Evolutionary conservation across 1,140 invertebrate genomes (phyloP).

Genomic region (Drosophila micromelanica): DNA sequence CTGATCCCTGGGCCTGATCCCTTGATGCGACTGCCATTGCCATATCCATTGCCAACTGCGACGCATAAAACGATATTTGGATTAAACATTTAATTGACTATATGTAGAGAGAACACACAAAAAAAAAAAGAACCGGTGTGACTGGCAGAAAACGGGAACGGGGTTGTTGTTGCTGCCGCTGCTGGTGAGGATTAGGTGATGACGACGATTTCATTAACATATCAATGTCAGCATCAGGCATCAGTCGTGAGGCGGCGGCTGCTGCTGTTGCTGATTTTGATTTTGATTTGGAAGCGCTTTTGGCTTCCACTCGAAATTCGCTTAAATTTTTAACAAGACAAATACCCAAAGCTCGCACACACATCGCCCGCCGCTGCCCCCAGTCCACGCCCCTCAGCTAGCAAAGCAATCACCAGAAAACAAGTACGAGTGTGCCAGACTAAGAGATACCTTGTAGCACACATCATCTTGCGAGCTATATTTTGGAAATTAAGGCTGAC

Average conservation of each 20-base stretch:
- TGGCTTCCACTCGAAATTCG: slow-evolving; percentile 74
- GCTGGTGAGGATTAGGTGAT: slow-evolving; percentile 56
- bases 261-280: slow-evolving; percentile 11
- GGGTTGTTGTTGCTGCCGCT: slow-evolving; percentile 40
- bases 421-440: not conserved
- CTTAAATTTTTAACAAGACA: slow-evolving; percentile 82
- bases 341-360: slow-evolving; percentile 75
- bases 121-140: slow-evolving; percentile 60
- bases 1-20: slow-evolving; percentile 59
- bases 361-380: not conserved
- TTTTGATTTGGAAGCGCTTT: slow-evolving; percentile 32
- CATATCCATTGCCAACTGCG: slow-evolving; percentile 16
- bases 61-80: slow-evolving; percentile 77
- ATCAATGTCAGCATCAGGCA: slow-evolving; percentile 73
- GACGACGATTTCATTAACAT: slow-evolving; percentile 69
- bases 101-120: slow-evolving; percentile 15
- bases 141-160: slow-evolving; percentile 11
- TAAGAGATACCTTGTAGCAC: not conserved
- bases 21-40: slow-evolving; percentile 24
- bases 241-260: slow-evolving; percentile 14
- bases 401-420: slow-evolving; percentile 13
- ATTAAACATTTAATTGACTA: slow-evolving; percentile 78
- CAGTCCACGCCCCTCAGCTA: not conserved
- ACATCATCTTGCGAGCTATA: not conserved
- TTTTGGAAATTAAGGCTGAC: no score